A percentile compares a stretch with the other conserved stretches of the same genome.
These are phyloP conservation scores for Patiria miniata DNA, from an alignment of 35 echinoderm and acorn worm genomes.

Conservation along the genomic window DNA sequence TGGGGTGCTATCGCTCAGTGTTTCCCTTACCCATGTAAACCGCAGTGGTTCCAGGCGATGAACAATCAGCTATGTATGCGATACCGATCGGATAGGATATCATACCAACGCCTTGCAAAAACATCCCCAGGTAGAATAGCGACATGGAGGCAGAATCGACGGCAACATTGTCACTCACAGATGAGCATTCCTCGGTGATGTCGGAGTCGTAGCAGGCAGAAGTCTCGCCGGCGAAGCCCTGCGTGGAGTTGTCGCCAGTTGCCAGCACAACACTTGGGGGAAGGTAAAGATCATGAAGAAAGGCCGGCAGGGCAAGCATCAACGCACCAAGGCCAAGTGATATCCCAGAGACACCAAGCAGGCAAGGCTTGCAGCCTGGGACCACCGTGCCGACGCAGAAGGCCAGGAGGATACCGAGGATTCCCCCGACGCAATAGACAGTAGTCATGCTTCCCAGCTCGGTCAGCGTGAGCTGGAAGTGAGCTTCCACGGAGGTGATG, in stretches of 20 bases:
- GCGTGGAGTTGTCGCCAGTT: neutral
- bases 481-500: neutral
- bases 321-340: neutral
- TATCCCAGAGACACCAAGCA: neutral
- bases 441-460: neutral
- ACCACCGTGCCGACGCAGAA: neutral
- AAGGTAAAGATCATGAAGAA: neutral
- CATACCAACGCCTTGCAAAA: neutral
- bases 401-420: neutral
- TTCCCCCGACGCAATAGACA: neutral
- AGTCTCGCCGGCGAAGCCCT: too few species aligned
- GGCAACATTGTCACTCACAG: too few species aligned
- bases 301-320: neutral
- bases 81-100: neutral
- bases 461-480: neutral
- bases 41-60: neutral
- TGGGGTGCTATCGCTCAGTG: too few species aligned
- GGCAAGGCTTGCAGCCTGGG: neutral
- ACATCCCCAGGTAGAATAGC: neutral
- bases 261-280: neutral
- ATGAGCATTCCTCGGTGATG: too few species aligned
- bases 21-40: neutral
- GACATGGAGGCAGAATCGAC: too few species aligned
- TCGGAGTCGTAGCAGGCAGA: too few species aligned
- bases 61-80: neutral